Evolutionary conservation across 2,113 vertebrate genomes (phyloP), one percentile per base, ranked within the genome.

Genomic region (Parus major): DNA sequence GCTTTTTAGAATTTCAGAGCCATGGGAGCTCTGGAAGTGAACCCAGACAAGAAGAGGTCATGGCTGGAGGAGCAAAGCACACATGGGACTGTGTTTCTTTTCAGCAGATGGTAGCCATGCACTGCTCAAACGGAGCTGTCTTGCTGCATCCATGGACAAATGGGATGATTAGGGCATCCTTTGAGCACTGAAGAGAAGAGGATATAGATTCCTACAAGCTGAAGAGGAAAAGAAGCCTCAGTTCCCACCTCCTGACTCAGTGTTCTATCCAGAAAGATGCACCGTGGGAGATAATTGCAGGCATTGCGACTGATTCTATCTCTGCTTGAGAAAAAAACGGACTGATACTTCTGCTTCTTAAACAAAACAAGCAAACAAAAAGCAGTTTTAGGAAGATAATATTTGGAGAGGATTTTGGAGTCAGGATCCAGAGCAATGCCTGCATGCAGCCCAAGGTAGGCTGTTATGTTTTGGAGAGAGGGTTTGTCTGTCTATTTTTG

Each of bases 71-170:
- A 92, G 24, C 56, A 77, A 75, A 72, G 52, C 46, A 35, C 86
- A 64, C 56, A 11, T 72, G 77, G 77, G 83, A 69, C 65, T 50
- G 44, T 3, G 5, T 46, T 79, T 46, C 24, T 75, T 64, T 46
- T 56, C 59, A 76, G 79, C 94, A 93, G 89, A 82, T 85, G 94
- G 84, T 19, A 50, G 18, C 66, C 36, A 82, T 11, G 50, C 25
- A 9, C 65, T 69, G 44, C 49, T 95, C 39, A 47, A 23, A 70
- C 55, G 69, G 78, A 85, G 42, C 82, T 96, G 90, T 82, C 92
- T 35, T 46, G 23, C 61, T 89, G 56, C 49, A 82, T 91, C 77
- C 81, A 2, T 20, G 65, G 75, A 8, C 70, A 92, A 56, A 46
- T 50, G 41, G 55, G 41, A 55, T 61, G 46, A 90, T 83, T 47